phyloP scores from a whole-genome alignment of 2,888 invertebrate genomes.

The Koerneria pararmatus region DNA sequence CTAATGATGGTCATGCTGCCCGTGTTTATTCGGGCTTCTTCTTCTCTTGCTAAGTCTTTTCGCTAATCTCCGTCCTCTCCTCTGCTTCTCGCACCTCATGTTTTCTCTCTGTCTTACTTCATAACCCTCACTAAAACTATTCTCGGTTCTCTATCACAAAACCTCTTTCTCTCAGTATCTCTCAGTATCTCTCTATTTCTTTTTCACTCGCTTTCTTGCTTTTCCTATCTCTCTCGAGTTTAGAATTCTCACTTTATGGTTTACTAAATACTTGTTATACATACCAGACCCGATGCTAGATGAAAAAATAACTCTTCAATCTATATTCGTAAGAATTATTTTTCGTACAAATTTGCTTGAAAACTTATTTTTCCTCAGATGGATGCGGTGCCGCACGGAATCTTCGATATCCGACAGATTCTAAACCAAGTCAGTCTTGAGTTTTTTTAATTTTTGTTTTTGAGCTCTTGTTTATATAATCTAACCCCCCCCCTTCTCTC shows the following conservation, averaged over 20 bases:
- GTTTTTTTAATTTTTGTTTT: no score
- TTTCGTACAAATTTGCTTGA: no score
- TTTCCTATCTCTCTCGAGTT: neutral
- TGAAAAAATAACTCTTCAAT: no score
- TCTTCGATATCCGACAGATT: slow-evolving; percentile 33
- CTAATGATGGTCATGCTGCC: no score
- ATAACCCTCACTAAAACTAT: neutral
- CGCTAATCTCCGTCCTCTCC: neutral
- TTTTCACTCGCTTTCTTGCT: neutral
- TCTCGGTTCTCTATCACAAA: neutral
- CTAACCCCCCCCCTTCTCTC: no score
- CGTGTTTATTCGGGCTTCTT: neutral
- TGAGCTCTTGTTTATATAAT: no score
- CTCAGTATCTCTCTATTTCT: neutral
- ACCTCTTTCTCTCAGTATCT: neutral
- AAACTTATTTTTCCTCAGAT: slow-evolving; percentile 19
- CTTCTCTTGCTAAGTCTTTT: neutral
- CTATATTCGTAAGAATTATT: no score
- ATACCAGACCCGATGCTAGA: no score
- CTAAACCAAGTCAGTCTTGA: slow-evolving; percentile 30
- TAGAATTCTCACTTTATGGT: no score
- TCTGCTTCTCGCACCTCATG: neutral
- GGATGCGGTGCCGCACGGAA: slow-evolving; percentile 17
- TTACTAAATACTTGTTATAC: no score
- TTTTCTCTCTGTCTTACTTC: neutral